phyloP scores from a whole-genome alignment of 2,113 vertebrate species.

The Entomyzon cyanotis region DNA sequence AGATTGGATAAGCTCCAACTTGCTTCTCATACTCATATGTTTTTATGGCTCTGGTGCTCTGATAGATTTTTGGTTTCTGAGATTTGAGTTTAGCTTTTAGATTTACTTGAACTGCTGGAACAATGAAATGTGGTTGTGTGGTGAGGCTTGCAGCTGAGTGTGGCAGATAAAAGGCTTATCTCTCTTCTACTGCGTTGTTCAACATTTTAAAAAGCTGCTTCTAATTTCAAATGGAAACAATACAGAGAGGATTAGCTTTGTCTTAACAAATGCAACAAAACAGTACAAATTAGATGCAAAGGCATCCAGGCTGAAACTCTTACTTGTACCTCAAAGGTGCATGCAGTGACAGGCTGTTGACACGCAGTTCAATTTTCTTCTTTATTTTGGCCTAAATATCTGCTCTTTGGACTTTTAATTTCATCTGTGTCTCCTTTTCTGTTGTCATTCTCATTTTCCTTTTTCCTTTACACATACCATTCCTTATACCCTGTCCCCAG shows the following conservation, averaged over 20 bases:
- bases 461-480: background rate
- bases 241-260: slow-evolving; percentile 10
- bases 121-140: slow-evolving; percentile 2
- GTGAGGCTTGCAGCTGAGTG: background rate
- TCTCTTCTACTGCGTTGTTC: background rate
- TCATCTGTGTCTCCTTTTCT: background rate
- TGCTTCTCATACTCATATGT: background rate
- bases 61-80: slow-evolving; percentile 28
- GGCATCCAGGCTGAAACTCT: background rate
- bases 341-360: background rate
- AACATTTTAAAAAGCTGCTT: background rate
- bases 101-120: slow-evolving; percentile 17
- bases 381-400: background rate
- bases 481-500: background rate
- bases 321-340: background rate
- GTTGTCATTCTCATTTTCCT: background rate
- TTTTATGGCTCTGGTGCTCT: background rate
- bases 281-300: background rate
- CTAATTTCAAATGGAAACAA: background rate
- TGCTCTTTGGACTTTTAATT: background rate
- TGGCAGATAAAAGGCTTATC: slow-evolving; percentile 32
- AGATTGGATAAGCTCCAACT: background rate
- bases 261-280: background rate
- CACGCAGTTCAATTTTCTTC: background rate
- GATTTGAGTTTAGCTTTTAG: slow-evolving; percentile 40